These are phyloP conservation scores for Antitype chi DNA, from an alignment of 2,888 invertebrate genomes.

Conservation along the genomic window DNA sequence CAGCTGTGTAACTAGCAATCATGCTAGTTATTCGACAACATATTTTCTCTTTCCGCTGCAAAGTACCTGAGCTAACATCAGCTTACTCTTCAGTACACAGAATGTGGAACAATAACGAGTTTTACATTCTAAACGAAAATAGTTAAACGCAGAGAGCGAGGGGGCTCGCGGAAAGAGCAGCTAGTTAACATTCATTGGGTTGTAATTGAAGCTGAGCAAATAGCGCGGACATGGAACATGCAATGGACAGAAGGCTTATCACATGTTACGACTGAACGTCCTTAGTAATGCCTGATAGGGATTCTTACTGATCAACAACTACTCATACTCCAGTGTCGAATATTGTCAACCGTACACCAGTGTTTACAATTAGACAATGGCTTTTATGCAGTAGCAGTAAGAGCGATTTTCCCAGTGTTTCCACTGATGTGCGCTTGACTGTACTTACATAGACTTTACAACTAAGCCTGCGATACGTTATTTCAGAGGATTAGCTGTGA, in stretches of 20 bases:
- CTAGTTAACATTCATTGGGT: slow-evolving; percentile 51
- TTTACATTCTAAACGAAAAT: slow-evolving; percentile 52
- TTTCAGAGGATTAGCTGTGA: neutral
- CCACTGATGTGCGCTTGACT: neutral
- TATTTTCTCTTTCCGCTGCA: neutral
- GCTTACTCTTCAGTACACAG: slow-evolving; percentile 5
- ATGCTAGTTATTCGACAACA: neutral
- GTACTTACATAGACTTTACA: neutral
- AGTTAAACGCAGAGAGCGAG: slow-evolving; percentile 22
- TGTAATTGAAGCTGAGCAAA: slow-evolving; percentile 46
- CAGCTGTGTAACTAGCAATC: neutral
- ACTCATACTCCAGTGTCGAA: neutral
- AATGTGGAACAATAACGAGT: slow-evolving; percentile 32
- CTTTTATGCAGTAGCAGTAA: neutral
- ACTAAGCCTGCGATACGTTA: neutral
- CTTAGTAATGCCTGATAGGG: neutral
- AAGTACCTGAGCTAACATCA: slow-evolving; percentile 6
- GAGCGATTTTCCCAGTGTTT: neutral
- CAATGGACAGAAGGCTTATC: neutral
- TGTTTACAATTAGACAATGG: neutral
- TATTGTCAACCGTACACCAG: neutral
- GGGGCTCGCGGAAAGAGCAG: slow-evolving; percentile 12
- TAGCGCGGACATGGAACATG: neutral
- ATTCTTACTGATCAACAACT: neutral
- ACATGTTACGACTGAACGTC: neutral